Percentiles rank a stretch among this genome's conserved stretches.
phyloP scores from a whole-genome alignment of 2,888 invertebrate genomes.

The Camptogramma bilineatum region DNA sequence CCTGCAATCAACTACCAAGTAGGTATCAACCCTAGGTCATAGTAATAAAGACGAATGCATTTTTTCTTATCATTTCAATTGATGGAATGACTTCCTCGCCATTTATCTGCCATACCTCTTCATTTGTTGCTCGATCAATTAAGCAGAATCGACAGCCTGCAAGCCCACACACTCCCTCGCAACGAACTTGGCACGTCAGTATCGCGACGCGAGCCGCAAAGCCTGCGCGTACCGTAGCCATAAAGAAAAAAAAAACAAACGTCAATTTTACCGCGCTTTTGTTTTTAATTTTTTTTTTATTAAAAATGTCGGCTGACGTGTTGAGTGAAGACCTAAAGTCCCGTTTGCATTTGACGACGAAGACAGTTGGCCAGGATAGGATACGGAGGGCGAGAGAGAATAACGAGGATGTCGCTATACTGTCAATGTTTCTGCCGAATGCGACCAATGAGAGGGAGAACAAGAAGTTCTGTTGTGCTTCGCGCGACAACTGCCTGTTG shows the following conservation, averaged over 20 bases:
- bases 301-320: slow-evolving; percentile 90
- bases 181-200: slow-evolving; percentile 59
- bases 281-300: slow-evolving; percentile 42
- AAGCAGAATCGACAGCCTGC: slow-evolving; percentile 71
- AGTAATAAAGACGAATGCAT: neutral
- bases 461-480: slow-evolving; percentile 91
- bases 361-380: slow-evolving; percentile 93
- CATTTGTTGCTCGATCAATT: slow-evolving; percentile 71
- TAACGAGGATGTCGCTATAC: slow-evolving; percentile 94
- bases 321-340: slow-evolving; percentile 92
- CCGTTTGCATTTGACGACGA: slow-evolving; percentile 89
- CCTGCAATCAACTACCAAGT: neutral
- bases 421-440: slow-evolving; percentile 93
- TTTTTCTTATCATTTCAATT: slow-evolving; percentile 21
- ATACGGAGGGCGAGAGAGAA: slow-evolving; percentile 92
- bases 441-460: slow-evolving; percentile 87
- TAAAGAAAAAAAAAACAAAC: slow-evolving; percentile 44
- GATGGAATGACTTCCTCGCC: slow-evolving; percentile 43
- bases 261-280: slow-evolving; percentile 60
- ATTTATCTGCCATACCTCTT: slow-evolving; percentile 45
- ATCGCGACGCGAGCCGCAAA: slow-evolving; percentile 75
- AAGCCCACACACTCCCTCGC: slow-evolving; percentile 53
- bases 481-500: slow-evolving; percentile 90
- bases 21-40: neutral
- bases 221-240: slow-evolving; percentile 58